These are phyloP conservation scores for Apotomis capreana DNA, from an alignment of 2,888 invertebrate species.

Conservation along the genomic window DNA sequence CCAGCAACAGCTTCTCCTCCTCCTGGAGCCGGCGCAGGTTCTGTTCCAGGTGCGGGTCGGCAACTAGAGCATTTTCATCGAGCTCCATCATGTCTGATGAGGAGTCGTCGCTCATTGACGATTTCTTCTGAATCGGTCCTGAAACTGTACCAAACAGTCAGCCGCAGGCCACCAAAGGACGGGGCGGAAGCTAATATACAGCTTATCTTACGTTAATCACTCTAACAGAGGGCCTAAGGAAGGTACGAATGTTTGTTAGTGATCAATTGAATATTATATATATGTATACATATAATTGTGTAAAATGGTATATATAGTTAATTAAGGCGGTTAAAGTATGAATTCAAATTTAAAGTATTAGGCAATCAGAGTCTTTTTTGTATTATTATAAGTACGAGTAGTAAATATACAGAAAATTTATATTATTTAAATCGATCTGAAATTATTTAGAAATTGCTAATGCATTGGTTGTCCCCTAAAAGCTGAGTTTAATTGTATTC, in stretches of 20 bases:
- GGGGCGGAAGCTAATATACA: constrained; percentile 17
- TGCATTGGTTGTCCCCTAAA: neutral
- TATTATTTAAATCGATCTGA: neutral
- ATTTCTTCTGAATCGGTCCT: constrained; percentile 96
- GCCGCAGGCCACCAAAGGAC: neutral
- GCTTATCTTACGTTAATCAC: constrained; percentile 14
- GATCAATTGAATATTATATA: neutral
- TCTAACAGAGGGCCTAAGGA: constrained; percentile 4
- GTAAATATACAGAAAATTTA: too few relatives aligned
- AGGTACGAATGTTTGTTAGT: constrained; percentile 9
- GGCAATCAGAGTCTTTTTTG: too few relatives aligned
- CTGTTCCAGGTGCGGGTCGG: constrained; percentile 72
- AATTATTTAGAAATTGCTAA: constrained; percentile 7
- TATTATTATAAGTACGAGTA: too few relatives aligned
- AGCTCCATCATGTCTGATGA: constrained; percentile 97
- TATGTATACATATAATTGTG: neutral
- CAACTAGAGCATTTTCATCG: constrained; percentile 91
- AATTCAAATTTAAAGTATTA: too few relatives aligned
- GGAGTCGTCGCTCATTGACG: constrained; percentile 91
- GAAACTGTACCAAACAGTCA: constrained; percentile 62
- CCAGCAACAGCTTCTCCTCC: constrained; percentile 88
- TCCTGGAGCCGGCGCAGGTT: constrained; percentile 81
- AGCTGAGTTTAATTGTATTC: constrained; percentile 27
- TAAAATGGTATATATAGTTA: too few relatives aligned
- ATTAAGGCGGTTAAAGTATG: too few relatives aligned